Base-by-base conservation (phyloP, 2,797 vertebrate genomes). In the Micrastur ruficollis region DNA sequence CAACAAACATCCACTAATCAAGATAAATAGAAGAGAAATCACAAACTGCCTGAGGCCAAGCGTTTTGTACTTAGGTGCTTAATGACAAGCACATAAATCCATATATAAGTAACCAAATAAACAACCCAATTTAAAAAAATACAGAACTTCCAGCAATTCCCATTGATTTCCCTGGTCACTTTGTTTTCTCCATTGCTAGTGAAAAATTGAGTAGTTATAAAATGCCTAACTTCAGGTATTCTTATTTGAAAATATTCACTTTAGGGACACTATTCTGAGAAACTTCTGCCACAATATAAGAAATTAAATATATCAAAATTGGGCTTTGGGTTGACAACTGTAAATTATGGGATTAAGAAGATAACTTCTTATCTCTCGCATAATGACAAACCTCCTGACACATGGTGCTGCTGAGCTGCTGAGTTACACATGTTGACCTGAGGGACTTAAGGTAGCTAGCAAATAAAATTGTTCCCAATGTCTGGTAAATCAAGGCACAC, bases 21-120 rank as follows among this genome's bases (percentile, higher is more conserved):
- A 93, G 92, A 92, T 29, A 95, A 92, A 95, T 44, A 94, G 71
- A 91, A 70, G 59, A 88, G 26, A 89, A 92, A 94, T 44, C 26
- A 61, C 71, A 55, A 92, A 58, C 34, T 93, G 89, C 93, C 68
- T 3, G 4, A 71, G 74, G 92, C 81, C 74, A 83, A 67, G 67
- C 12, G 0, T 90, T 93, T 89, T 31, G 50, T 81, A 85, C 67
- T 81, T 89, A 12, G 42, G 62, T 79, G 76, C 50, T 84, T 94
- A 94, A 94, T 76, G 81, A 95, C 96, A 95, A 93, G 71, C 76
- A 90, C 90, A 90, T 92, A 93, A 92, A 96, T 97, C 93, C 46
- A 81, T 94, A 71, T 65, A 71, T 62, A 94, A 96, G 38, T 76
- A 94, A 95, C 52, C 63, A 80, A 87, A 94, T 89, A 96, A 96